Conservation (phyloP, 23 tunicate genomes). For the Styela plicata region DNA sequence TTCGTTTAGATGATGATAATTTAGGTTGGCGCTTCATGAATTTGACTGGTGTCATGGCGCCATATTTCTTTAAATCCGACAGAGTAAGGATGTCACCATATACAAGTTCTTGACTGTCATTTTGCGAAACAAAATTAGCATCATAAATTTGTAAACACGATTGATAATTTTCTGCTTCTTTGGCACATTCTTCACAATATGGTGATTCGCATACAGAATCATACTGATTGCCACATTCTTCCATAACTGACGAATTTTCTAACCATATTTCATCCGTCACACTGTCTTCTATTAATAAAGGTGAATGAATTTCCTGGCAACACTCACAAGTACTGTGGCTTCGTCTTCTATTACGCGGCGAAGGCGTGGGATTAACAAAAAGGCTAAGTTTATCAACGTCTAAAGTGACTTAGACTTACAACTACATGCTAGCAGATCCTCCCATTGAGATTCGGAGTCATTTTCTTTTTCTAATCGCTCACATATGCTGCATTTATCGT, state of each 20-base stretch:
- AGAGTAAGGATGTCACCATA: neutral
- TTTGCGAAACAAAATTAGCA: neutral
- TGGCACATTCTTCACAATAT: neutral
- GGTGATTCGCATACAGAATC: neutral
- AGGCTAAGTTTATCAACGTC: neutral
- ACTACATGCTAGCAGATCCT: neutral
- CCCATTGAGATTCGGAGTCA: neutral
- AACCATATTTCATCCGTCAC: neutral
- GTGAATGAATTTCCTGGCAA: neutral
- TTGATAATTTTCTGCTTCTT: neutral
- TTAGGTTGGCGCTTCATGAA: neutral
- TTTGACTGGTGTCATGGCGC: neutral
- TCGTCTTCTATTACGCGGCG: neutral
- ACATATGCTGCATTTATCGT: neutral
- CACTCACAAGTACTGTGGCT: neutral
- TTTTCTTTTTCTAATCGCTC: neutral
- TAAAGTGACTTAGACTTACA: neutral
- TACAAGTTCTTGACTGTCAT: neutral
- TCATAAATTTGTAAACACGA: neutral
- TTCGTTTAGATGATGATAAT: neutral
- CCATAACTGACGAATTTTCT: neutral
- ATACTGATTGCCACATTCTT: neutral
- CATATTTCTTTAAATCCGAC: constrained; percentile 4
- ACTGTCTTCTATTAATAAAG: neutral
- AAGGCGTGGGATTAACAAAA: neutral